Conservation (phyloP, 1,140 invertebrate species). For the Pseudomyrmex cubaensis region DNA sequence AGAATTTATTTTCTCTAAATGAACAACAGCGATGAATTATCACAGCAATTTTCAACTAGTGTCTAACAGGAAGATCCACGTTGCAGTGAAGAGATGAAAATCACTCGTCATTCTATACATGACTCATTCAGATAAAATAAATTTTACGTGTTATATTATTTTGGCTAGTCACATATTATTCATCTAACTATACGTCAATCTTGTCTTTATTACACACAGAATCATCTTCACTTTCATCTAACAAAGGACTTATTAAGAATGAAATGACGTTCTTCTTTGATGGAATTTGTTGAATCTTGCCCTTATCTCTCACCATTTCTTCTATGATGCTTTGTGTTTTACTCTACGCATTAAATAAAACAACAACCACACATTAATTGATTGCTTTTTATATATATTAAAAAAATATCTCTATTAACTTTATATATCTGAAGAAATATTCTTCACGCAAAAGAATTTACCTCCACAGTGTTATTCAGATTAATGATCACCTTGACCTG, state of each 20-base stretch:
- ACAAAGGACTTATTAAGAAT: constrained; percentile 25
- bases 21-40: neutral
- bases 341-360: constrained; percentile 1
- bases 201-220: neutral
- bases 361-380: neutral
- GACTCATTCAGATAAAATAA: neutral
- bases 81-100: too few species aligned
- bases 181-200: neutral
- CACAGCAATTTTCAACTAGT: too few species aligned
- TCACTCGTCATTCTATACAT: too few species aligned
- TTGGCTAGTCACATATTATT: neutral
- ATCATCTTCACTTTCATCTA: neutral
- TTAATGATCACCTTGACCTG: constrained; percentile 87
- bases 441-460: constrained; percentile 73
- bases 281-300: neutral
- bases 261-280: constrained; percentile 29
- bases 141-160: neutral
- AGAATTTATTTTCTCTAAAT: neutral
- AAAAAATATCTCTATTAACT: neutral
- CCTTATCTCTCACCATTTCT: neutral
- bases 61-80: too few species aligned
- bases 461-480: constrained; percentile 79
- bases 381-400: neutral
- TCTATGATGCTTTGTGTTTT: neutral
- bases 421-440: neutral